Evolutionary conservation across 1,140 invertebrate species (phyloP).

Genomic region (Apis cerana): DNA sequence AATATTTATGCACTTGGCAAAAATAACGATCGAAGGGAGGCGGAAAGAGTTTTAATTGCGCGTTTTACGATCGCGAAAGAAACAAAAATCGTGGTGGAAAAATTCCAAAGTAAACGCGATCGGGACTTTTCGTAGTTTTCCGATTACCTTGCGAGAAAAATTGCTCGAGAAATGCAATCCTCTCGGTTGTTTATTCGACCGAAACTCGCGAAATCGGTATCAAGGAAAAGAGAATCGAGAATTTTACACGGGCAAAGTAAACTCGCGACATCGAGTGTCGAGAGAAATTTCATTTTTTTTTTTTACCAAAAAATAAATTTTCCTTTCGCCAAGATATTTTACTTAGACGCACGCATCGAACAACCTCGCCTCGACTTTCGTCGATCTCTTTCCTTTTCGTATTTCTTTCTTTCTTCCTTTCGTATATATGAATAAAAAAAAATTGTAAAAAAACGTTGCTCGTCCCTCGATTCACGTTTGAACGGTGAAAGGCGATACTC

Average conservation of each 20-base stretch:
- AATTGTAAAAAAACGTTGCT: neutral
- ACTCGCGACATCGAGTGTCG: neutral
- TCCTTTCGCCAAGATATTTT: neutral
- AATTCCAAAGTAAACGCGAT: too few relatives aligned
- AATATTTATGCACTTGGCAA: too few relatives aligned
- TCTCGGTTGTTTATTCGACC: neutral
- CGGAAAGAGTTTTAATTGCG: neutral
- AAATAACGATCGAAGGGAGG: neutral
- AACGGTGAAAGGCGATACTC: slow-evolving; percentile 42
- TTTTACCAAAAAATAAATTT: neutral
- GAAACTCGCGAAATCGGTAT: neutral
- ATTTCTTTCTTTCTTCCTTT: too few relatives aligned
- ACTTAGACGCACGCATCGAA: neutral
- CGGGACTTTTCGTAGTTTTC: neutral
- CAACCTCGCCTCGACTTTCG: too few relatives aligned
- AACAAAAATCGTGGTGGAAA: too few relatives aligned
- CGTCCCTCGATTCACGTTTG: neutral
- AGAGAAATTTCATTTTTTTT: too few relatives aligned
- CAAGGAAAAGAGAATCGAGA: neutral
- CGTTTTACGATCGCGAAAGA: neutral
- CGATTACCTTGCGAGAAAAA: neutral
- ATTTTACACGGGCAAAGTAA: slow-evolving; percentile 9
- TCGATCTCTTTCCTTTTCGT: too few relatives aligned
- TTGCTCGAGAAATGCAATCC: neutral
- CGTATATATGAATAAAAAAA: neutral